Evolutionary conservation across 92 coral and sea anemone genomes (phyloP).

Genomic region (Micromussa lordhowensis): DNA sequence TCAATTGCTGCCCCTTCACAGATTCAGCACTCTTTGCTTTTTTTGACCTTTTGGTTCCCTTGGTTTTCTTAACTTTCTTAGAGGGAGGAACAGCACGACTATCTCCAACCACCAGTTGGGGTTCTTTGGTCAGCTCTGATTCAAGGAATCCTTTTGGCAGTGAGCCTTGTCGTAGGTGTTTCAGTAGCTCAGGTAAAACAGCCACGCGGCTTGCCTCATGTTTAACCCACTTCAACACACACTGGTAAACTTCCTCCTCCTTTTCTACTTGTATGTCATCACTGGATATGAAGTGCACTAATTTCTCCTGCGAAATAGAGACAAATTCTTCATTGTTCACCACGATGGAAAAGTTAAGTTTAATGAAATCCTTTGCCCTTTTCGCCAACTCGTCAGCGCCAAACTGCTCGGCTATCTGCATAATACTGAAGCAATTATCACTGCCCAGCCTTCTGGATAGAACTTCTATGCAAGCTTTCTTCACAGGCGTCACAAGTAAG

Average conservation of each 20-base stretch:
- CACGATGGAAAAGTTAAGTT: conserved; percentile 58
- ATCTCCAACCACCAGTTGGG: conserved; percentile 27
- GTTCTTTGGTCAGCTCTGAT: conserved; percentile 49
- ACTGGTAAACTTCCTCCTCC: conserved; percentile 73
- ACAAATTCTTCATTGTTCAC: conserved; percentile 73
- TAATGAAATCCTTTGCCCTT: conserved; percentile 64
- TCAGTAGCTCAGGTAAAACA: conserved; percentile 57
- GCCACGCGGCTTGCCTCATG: conserved; percentile 41
- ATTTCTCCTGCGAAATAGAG: conserved; percentile 47
- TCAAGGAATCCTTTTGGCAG: conserved; percentile 60
- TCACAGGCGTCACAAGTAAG: conserved; percentile 68
- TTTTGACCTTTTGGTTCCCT: conserved; percentile 39
- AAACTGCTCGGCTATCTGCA: conserved; percentile 72
- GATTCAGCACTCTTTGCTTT: conserved; percentile 34
- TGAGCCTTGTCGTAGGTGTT: conserved; percentile 35
- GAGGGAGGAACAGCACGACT: conserved; percentile 9
- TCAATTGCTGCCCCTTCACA: background rate
- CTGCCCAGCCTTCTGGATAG: conserved; percentile 53
- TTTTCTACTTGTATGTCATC: conserved; percentile 67
- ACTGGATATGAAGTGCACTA: conserved; percentile 49
- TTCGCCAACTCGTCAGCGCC: conserved; percentile 57
- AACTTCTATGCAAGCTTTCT: conserved; percentile 72
- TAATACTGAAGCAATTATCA: conserved; percentile 74
- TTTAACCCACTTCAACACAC: conserved; percentile 77
- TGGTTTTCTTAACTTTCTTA: conserved; percentile 39